These are phyloP conservation scores for Halcyon chelicuti DNA, from an alignment of 2,797 vertebrate species.

Conservation along the genomic window DNA sequence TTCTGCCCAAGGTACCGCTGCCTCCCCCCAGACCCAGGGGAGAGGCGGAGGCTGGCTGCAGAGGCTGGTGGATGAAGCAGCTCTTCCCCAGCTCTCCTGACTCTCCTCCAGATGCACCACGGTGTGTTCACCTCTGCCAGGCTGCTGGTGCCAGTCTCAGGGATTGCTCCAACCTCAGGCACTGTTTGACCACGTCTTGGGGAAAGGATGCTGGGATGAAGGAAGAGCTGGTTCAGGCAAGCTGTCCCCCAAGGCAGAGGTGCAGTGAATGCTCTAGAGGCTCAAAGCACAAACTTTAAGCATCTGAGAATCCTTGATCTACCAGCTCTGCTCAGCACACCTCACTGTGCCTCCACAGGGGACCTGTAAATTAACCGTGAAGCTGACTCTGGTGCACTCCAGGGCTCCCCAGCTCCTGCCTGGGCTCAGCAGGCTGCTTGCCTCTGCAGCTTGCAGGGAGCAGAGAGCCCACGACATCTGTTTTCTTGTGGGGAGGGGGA, in stretches of 20 bases:
- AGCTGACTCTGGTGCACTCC: not conserved
- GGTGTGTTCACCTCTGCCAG: rapidly evolving
- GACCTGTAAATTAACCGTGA: not conserved
- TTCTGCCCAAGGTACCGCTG: not conserved
- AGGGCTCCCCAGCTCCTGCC: not conserved
- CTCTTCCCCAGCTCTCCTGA: not conserved
- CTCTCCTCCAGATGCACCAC: rapidly evolving
- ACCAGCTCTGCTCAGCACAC: not conserved
- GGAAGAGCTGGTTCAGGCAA: not conserved
- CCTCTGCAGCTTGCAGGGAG: not conserved
- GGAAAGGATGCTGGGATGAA: not conserved
- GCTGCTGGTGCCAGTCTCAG: not conserved
- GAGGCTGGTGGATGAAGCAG: not conserved
- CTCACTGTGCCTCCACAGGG: not conserved
- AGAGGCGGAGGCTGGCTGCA: not conserved
- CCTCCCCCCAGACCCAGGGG: not conserved
- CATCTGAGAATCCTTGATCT: not conserved
- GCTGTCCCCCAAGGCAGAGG: not conserved
- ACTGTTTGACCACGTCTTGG: not conserved
- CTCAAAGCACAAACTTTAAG: not conserved
- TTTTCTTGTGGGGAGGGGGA: not conserved
- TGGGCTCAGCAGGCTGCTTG: not conserved
- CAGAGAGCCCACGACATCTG: not conserved
- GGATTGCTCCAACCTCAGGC: not conserved
- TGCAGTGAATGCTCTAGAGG: not conserved